These are phyloP conservation scores for Rhopilema esculentum DNA, from an alignment of 30 jellyfish, hydroid and myxozoan genomes.

Conservation along the genomic window DNA sequence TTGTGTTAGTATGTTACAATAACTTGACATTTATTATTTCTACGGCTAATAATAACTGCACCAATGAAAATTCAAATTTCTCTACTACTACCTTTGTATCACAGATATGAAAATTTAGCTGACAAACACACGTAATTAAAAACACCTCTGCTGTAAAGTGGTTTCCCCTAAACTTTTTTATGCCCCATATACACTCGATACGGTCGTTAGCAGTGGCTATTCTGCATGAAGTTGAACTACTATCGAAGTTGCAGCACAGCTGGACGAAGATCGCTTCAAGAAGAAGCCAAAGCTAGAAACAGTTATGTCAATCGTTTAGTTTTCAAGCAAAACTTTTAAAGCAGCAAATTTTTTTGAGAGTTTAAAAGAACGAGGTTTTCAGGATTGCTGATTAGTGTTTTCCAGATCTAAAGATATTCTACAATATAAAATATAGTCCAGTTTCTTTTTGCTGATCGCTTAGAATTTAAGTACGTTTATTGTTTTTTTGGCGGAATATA, in stretches of 20 bases:
- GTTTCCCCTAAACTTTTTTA: not conserved
- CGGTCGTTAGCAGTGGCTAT: no score
- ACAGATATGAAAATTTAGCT: slow-evolving; percentile 41
- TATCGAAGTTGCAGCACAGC: no score
- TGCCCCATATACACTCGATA: not conserved
- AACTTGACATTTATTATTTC: slow-evolving; percentile 59
- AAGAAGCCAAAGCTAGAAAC: no score
- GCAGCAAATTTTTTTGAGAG: no score
- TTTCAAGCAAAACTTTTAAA: no score
- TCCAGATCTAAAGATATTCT: no score
- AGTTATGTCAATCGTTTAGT: no score
- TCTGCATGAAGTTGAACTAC: no score
- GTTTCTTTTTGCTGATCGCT: not conserved
- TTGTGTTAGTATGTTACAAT: slow-evolving; percentile 70
- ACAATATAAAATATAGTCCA: no score
- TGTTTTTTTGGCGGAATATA: not conserved
- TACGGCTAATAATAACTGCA: slow-evolving; percentile 41
- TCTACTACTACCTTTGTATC: slow-evolving; percentile 49
- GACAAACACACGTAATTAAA: slow-evolving; percentile 50
- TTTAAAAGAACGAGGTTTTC: no score
- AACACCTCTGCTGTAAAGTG: slow-evolving; percentile 1
- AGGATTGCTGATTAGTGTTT: no score
- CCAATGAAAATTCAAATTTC: slow-evolving; percentile 63
- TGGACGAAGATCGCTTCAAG: no score
- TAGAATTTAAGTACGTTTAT: not conserved